phyloP scores from a whole-genome alignment of 1,140 invertebrate species.

The Trigoniulus corallinus region DNA sequence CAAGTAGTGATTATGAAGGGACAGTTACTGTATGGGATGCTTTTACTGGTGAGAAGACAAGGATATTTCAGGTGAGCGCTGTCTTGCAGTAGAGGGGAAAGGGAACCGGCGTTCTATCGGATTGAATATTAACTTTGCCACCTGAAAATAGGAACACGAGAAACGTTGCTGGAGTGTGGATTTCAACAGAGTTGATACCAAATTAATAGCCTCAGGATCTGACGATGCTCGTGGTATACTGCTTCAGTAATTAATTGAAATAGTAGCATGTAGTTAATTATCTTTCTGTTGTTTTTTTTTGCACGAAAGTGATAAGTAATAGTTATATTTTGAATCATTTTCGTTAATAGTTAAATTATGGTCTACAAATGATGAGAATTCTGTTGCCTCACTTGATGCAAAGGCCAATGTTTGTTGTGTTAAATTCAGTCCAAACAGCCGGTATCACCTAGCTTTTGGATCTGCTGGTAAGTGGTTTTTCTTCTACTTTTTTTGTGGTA shows the following conservation, averaged over 20 bases:
- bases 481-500: not conserved
- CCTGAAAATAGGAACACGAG: conserved; percentile 64
- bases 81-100: not conserved
- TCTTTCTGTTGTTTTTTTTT: too few relatives aligned
- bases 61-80: conserved; percentile 34
- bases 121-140: not conserved
- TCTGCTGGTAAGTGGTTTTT: conserved; percentile 41
- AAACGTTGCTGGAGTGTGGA: conserved; percentile 94
- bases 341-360: conserved; percentile 63
- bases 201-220: conserved; percentile 79
- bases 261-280: too few relatives aligned
- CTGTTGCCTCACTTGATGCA: conserved; percentile 68
- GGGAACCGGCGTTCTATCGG: conserved; percentile 19
- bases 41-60: conserved; percentile 45
- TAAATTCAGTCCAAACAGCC: conserved; percentile 80
- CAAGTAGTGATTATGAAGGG: conserved; percentile 91
- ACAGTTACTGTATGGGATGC: conserved; percentile 89
- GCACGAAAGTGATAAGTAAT: conserved; percentile 4
- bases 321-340: conserved; percentile 7
- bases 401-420: conserved; percentile 94
- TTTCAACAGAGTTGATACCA: conserved; percentile 82
- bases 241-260: not conserved
- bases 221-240: conserved; percentile 64
- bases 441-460: conserved; percentile 76
- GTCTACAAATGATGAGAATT: conserved; percentile 72